These are phyloP conservation scores for Eurytoma adleriae DNA, from an alignment of 2,888 invertebrate species.

Conservation along the genomic window DNA sequence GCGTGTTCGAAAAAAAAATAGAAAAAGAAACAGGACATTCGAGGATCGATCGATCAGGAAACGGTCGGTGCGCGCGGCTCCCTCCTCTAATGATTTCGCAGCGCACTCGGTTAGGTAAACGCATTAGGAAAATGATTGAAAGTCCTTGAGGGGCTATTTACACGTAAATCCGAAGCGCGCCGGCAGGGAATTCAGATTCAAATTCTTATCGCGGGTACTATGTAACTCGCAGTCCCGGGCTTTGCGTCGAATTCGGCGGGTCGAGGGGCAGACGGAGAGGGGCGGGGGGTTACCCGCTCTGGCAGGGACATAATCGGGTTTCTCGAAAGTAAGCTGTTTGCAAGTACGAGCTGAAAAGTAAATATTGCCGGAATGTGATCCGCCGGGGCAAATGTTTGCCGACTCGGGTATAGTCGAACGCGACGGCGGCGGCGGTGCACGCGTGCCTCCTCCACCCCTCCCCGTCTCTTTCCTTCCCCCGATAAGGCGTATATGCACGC, in stretches of 20 bases:
- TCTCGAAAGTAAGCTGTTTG: conserved; percentile 65
- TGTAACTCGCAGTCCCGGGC: background rate
- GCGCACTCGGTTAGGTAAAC: conserved; percentile 22
- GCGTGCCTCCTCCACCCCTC: conserved; percentile 2
- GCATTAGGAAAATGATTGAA: conserved; percentile 24
- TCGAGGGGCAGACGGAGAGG: background rate
- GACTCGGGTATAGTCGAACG: conserved; percentile 61
- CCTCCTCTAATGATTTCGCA: conserved; percentile 11
- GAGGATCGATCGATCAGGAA: background rate
- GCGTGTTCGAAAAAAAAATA: background rate
- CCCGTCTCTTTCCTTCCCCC: background rate
- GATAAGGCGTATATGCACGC: background rate
- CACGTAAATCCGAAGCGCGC: conserved; percentile 29
- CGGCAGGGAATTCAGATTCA: conserved; percentile 24
- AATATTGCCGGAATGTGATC: conserved; percentile 65
- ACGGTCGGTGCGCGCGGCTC: background rate
- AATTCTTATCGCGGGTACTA: conserved; percentile 41
- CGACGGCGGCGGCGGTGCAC: conserved; percentile 55
- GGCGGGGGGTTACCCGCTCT: background rate
- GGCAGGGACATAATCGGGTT: conserved; percentile 56
- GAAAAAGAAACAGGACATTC: background rate
- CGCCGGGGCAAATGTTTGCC: conserved; percentile 68
- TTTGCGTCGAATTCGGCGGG: background rate
- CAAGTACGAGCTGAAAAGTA: conserved; percentile 68
- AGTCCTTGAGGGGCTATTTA: conserved; percentile 39